Base-by-base conservation (phyloP, 2,797 vertebrate genomes). In the Rhadinocentrus ornatus region DNA sequence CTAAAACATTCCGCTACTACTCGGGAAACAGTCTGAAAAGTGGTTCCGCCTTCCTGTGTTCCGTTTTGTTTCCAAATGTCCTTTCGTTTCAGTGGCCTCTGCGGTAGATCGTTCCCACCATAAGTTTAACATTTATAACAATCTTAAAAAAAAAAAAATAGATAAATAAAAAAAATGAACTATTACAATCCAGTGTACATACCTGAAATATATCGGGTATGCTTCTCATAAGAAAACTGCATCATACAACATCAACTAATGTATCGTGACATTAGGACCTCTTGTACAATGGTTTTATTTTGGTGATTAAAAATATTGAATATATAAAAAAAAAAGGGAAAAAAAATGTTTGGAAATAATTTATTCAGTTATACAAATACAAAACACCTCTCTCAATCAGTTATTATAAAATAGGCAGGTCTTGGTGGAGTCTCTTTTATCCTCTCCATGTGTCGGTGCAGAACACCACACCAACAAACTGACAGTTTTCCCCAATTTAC, bases 281-380 rank as follows among this genome's bases (percentile, higher is more conserved):
- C 2, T 22, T n/a, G n/a, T 11, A 22, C 20, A 46, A n/a, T 9
- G n/a, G 46, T 16, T 41, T 18, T 3, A 16, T 16, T 10, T 37
- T 37, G 15, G 35, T 37, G 35, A 15, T 6, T 18, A 4, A 41
- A 16, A 41, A 41, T 18, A 18, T 15, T 41, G 39, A 41, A 41
- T 6, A n/a, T n/a, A n/a, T 1, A 44, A 44, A 44, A 9, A 37
- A n/a, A 27, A 32, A 26, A 60, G 71, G 59, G 54, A 1, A 41
- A 27, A 62, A 52, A 53, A 48, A 50, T 50, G 71, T 88, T 91
- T 87, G 6, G 80, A 92, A 93, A 93, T 93, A 93, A 93, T 93
- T 93, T 93, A 93, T 93, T 93, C 69, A 87, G 79, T 89, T 88
- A 87, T 87, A 90, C 89, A 92, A 91, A 92, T 92, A 92, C 89